These are phyloP conservation scores for Myzus persicae DNA, from an alignment of 1,140 invertebrate genomes.

Conservation along the genomic window DNA sequence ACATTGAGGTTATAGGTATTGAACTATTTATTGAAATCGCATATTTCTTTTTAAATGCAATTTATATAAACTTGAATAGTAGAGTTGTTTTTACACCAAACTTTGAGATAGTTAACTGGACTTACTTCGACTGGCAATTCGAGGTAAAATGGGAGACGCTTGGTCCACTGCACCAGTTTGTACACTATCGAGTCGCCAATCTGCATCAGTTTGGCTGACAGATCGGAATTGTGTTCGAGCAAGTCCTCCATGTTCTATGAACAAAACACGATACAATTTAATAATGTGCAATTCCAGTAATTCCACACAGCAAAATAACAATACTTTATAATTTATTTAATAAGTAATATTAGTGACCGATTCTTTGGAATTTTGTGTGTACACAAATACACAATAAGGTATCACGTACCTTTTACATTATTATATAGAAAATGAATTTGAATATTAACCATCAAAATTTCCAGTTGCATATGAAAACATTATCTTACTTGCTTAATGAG, in stretches of 20 bases:
- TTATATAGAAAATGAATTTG: background rate
- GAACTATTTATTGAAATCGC: background rate
- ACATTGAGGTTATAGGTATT: background rate
- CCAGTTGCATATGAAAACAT: background rate
- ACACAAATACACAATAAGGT: too few species aligned
- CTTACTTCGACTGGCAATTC: conserved; percentile 88
- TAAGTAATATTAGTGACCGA: background rate
- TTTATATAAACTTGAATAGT: background rate
- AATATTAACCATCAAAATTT: background rate
- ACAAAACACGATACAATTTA: background rate
- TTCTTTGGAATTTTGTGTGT: background rate
- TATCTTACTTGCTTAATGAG: too few species aligned
- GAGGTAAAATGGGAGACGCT: conserved; percentile 93
- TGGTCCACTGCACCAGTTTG: conserved; percentile 98
- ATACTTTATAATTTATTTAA: background rate
- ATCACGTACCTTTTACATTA: background rate
- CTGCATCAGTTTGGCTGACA: conserved; percentile 91
- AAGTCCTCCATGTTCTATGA: conserved; percentile 87
- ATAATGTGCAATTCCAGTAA: background rate
- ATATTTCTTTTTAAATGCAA: background rate
- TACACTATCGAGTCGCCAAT: conserved; percentile 96
- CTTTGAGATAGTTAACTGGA: background rate
- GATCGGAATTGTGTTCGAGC: conserved; percentile 87
- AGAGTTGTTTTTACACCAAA: background rate
- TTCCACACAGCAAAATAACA: background rate